A percentile compares a stretch with the other conserved stretches of the same genome.
Evolutionary conservation across 2,113 vertebrate species (phyloP).

Genomic region (Poeciliopsis retropinna): DNA sequence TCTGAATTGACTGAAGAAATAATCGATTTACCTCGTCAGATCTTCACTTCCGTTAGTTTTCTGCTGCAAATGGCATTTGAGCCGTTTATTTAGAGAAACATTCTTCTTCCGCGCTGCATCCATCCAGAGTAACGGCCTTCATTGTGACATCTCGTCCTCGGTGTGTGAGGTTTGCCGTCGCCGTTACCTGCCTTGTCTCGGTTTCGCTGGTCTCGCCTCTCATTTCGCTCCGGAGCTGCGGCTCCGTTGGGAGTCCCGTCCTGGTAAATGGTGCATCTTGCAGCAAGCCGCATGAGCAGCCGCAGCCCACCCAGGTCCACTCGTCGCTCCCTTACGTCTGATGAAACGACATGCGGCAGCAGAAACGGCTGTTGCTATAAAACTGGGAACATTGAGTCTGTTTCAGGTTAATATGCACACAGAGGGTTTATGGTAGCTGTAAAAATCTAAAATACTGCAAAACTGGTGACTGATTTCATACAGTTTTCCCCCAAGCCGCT

Average conservation of each 20-base stretch:
- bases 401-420: neutral
- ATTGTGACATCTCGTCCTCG: slow-evolving; percentile 31
- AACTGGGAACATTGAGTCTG: neutral
- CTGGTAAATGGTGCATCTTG: slow-evolving; percentile 40
- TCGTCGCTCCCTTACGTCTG: neutral
- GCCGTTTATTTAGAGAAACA: slow-evolving; percentile 35
- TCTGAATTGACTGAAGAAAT: neutral
- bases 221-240: slow-evolving; percentile 42
- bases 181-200: slow-evolving; percentile 46
- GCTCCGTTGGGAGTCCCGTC: slow-evolving; percentile 33
- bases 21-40: neutral
- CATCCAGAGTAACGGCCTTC: slow-evolving; percentile 54
- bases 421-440: neutral
- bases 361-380: neutral
- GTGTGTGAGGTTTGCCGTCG: slow-evolving; percentile 20
- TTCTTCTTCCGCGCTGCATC: slow-evolving; percentile 32
- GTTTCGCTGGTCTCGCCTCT: slow-evolving; percentile 29
- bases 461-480: no score
- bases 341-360: neutral
- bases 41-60: neutral
- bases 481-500: no score
- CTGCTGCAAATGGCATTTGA: slow-evolving; percentile 26
- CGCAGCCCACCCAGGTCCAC: neutral
- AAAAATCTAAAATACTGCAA: no score
- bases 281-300: slow-evolving; percentile 39